Base-by-base conservation (phyloP, 2,888 invertebrate species). In the Abrostola tripartita region DNA sequence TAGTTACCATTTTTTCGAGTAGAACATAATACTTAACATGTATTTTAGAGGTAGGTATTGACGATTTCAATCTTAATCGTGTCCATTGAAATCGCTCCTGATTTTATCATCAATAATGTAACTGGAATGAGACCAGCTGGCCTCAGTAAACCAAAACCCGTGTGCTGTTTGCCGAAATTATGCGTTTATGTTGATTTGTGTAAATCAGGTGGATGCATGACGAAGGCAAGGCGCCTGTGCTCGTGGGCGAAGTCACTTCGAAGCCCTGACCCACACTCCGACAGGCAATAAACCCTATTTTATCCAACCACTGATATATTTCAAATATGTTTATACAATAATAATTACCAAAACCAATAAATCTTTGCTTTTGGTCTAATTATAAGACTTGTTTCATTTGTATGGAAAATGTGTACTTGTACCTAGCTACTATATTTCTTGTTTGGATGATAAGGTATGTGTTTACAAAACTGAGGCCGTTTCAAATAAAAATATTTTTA, bases 181-280 rank as follows among this genome's bases (percentile, higher is more conserved):
- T 70, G 55, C 68, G 63, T 62, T 79, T 71, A 76, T 76, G 73
- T 65, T 65, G 74, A 67, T 74, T 74, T 76, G 79, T 76, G 79
- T 61, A 66, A 78, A 79, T 79, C 66, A 50, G 14, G 67, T 63
- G 74, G 67, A 74, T 77, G 79, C 64, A 74, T 67, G 76, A 69
- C 55, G 65, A 64, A 72, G 80, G 74, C 78, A 61, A 66, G 76
- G 76, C 75, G 73, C 71, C 74, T 76, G 81, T 74, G 77, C 9
- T 47, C 51, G 86, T 87, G 81, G 88, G 88, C 83, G 87, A 77
- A 54, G 77, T 66, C 38, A 70, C 54, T 42, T 38, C 9, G 61
- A 14, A 75, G 53, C 85, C 84, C 75, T 86, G 86, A 86, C 85
- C 84, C 79, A 82, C 69, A 69, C 78, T 64, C 6, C 10, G 42